Percentiles rank a stretch among this genome's conserved stretches.
phyloP scores from a whole-genome alignment of 92 coral and sea anemone species.

The Epizoanthus fatuus region DNA sequence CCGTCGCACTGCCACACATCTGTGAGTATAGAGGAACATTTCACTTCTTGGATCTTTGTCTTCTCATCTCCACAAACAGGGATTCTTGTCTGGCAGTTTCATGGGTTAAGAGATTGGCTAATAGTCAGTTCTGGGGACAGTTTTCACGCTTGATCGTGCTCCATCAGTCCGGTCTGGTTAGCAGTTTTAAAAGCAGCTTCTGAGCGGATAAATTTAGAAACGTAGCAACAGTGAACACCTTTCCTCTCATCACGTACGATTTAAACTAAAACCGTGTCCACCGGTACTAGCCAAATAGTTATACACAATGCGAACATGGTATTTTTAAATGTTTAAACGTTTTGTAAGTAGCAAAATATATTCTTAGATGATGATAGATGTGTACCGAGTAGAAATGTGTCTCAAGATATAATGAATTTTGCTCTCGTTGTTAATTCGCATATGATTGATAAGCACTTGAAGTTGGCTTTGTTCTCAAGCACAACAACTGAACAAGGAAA shows the following conservation, averaged over 20 bases:
- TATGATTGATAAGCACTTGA: not conserved
- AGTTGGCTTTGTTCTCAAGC: not conserved
- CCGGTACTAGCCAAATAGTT: not conserved
- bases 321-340: not conserved
- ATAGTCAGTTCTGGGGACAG: no score
- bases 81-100: not conserved
- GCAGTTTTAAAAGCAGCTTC: not conserved
- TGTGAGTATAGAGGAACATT: conserved; percentile 17
- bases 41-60: not conserved
- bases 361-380: no score
- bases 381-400: no score
- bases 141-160: no score
- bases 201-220: conserved; percentile 10
- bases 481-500: not conserved
- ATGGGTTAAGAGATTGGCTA: no score
- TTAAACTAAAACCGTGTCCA: not conserved
- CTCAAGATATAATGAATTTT: not conserved
- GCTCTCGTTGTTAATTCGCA: not conserved
- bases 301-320: not conserved
- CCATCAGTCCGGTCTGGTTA: no score
- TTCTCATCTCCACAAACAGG: not conserved
- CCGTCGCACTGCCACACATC: not conserved
- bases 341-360: not conserved
- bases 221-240: no score
- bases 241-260: not conserved